Conservation (phyloP, 2,797 vertebrate species). For the Pseudochromis fuscus region DNA sequence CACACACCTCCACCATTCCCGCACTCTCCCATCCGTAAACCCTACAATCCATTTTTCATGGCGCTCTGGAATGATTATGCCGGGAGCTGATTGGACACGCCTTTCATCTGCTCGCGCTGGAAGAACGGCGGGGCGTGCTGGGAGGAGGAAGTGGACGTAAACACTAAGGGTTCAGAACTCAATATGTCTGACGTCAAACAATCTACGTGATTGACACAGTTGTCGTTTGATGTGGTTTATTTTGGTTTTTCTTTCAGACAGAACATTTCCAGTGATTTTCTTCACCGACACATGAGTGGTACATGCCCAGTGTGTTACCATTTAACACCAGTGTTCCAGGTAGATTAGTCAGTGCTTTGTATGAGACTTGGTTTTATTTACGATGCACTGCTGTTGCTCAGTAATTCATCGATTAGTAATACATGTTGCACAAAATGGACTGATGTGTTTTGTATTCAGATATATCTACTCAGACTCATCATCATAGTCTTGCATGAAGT, state of each 20-base stretch:
- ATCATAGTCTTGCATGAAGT: neutral
- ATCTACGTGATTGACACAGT: constrained; percentile 25
- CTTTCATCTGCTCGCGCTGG: constrained; percentile 45
- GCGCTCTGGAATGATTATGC: constrained; percentile 60
- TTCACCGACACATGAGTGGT: constrained; percentile 14
- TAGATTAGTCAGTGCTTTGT: constrained; percentile 15
- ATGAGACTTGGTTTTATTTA: constrained; percentile 16
- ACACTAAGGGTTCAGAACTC: constrained; percentile 19
- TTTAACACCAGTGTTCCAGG: neutral
- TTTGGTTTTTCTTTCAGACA: constrained; percentile 8
- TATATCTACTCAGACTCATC: neutral
- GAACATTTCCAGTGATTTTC: neutral
- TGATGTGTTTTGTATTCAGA: neutral
- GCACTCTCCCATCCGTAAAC: constrained; percentile 47
- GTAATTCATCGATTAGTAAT: constrained; percentile 20
- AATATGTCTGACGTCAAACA: constrained; percentile 7
- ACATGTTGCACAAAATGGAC: neutral
- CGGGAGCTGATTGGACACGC: constrained; percentile 66
- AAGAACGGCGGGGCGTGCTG: constrained; percentile 32
- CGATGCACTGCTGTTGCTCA: constrained; percentile 19
- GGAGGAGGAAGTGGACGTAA: constrained; percentile 28
- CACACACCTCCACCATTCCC: constrained; percentile 24
- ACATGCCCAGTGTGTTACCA: neutral
- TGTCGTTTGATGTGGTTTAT: constrained; percentile 10
- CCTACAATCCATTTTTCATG: constrained; percentile 76